Percentiles rank a stretch among this genome's conserved stretches.
These are phyloP conservation scores for Catharus minimus DNA, from an alignment of 2,113 vertebrate genomes.

Conservation along the genomic window DNA sequence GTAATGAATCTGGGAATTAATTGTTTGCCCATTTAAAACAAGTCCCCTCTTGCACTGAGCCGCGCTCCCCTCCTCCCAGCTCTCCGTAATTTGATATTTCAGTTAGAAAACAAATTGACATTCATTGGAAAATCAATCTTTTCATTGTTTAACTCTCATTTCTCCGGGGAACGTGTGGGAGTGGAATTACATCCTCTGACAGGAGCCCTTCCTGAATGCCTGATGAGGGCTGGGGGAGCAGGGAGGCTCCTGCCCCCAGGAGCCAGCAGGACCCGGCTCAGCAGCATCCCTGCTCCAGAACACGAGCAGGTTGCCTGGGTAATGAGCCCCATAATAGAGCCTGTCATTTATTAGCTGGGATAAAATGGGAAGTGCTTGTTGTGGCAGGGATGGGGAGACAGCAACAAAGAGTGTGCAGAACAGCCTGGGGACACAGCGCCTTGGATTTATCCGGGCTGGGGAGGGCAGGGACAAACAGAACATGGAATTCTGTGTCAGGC, in stretches of 20 bases:
- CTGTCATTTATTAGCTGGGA: neutral
- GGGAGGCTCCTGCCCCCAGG: neutral
- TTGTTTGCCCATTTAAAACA: slow-evolving; percentile 54
- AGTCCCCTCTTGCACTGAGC: slow-evolving; percentile 4
- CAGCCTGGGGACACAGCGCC: neutral
- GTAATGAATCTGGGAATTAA: slow-evolving; percentile 65
- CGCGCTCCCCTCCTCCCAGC: neutral
- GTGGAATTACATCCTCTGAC: slow-evolving; percentile 33
- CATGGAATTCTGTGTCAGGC: accelerated
- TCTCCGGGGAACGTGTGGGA: neutral
- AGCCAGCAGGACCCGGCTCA: neutral
- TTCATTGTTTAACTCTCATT: slow-evolving; percentile 61
- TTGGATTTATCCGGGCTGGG: neutral
- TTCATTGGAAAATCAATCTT: slow-evolving; percentile 68
- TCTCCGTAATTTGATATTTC: slow-evolving; percentile 43
- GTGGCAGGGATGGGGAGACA: accelerated
- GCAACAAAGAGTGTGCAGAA: neutral
- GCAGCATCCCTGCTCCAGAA: neutral
- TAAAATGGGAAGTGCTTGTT: neutral
- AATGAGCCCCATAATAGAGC: neutral
- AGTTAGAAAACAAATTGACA: slow-evolving; percentile 62
- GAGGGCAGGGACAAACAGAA: neutral
- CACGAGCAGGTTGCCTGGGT: neutral
- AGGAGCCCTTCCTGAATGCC: neutral
- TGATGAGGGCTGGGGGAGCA: neutral